Percentiles rank a stretch among this genome's conserved stretches.
phyloP scores from a whole-genome alignment of 2,797 vertebrate genomes.

The Chromobotia macracanthus region DNA sequence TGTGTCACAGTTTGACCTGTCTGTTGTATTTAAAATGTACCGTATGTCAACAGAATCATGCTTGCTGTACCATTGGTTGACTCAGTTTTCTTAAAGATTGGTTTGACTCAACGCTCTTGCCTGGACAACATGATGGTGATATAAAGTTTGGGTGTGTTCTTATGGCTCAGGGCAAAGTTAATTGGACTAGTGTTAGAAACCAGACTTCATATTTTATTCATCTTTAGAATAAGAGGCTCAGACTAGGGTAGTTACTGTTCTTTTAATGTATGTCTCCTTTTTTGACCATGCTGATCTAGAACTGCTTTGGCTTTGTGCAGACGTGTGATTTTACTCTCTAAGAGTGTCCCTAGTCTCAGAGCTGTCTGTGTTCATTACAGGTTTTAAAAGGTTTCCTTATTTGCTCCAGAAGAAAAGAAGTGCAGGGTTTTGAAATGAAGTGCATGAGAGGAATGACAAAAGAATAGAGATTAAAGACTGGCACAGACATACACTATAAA shows the following conservation, averaged over 20 bases:
- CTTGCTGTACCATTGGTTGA: background rate
- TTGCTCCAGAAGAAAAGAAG: slow-evolving; percentile 47
- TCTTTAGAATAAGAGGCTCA: slow-evolving; percentile 53
- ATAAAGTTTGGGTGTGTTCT: slow-evolving; percentile 3
- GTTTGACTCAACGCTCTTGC: background rate
- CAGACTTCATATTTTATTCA: slow-evolving; percentile 45
- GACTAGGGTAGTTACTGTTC: background rate
- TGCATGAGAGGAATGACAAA: slow-evolving; percentile 52
- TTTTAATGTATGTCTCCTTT: slow-evolving; percentile 29
- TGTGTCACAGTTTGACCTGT: background rate
- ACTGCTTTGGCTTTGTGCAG: slow-evolving; percentile 2
- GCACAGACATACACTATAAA: slow-evolving; percentile 55
- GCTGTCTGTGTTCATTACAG: slow-evolving; percentile 51
- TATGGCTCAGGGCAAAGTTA: background rate
- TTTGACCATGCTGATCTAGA: slow-evolving; percentile 33
- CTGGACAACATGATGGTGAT: background rate
- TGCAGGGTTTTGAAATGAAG: slow-evolving; percentile 19
- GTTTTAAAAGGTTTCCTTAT: slow-evolving; percentile 59
- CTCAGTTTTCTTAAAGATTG: background rate
- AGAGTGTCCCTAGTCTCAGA: slow-evolving; percentile 63
- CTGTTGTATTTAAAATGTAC: background rate
- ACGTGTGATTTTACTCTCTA: slow-evolving; percentile 14
- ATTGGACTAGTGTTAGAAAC: slow-evolving; percentile 6
- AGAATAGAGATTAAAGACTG: slow-evolving; percentile 59
- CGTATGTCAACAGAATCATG: background rate